Evolutionary conservation across 2,113 vertebrate species (phyloP).

Genomic region (Saguinus imperator): DNA sequence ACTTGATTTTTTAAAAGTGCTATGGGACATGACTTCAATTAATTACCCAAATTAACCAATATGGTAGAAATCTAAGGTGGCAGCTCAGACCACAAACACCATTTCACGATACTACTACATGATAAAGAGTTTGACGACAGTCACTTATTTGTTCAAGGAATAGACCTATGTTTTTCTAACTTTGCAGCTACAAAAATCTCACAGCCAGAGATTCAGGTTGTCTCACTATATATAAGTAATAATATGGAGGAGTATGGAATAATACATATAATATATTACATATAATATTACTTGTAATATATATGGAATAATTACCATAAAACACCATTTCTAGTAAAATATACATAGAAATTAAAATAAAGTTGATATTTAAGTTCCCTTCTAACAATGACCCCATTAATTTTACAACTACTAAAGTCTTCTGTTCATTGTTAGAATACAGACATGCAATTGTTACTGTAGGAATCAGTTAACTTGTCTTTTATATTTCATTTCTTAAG

Average conservation of each 20-base stretch:
- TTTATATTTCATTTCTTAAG: neutral
- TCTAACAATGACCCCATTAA: neutral
- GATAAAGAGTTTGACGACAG: neutral
- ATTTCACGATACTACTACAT: neutral
- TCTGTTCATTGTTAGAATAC: neutral
- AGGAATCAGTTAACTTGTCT: neutral
- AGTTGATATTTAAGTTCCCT: neutral
- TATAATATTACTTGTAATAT: neutral
- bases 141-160: accelerated
- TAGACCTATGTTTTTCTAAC: neutral
- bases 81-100: neutral
- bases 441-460: neutral
- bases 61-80: neutral
- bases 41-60: neutral
- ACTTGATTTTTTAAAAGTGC: neutral
- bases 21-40: neutral
- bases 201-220: neutral
- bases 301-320: neutral
- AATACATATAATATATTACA: neutral
- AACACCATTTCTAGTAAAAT: neutral
- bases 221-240: neutral
- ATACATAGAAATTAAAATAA: neutral
- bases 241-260: neutral
- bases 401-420: neutral
- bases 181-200: neutral